Evolutionary conservation across 1,140 invertebrate genomes (phyloP), one percentile per base, ranked within the genome.

Genomic region (Pseudomyrmex flavicornis): DNA sequence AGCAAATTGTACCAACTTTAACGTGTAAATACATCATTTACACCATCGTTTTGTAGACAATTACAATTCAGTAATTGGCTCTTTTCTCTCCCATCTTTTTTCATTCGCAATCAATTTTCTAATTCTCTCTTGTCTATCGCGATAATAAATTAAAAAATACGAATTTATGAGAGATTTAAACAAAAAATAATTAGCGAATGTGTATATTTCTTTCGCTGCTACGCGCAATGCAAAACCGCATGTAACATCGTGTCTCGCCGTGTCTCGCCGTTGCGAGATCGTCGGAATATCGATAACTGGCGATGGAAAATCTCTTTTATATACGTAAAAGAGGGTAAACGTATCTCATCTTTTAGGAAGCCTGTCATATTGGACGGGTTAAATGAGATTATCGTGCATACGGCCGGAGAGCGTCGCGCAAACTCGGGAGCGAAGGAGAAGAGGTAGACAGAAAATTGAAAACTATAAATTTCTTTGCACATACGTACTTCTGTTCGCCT

Each of bases 371-470:
- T 46, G 48, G 20, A 15, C 22, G 13, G 22, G 46, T 65, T 68
- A 69, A 63, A 72, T 77, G 22, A 79, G 56, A 69, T 50, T 63
- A 44, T 46, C n/a, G 20, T 69, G 44, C 52, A 58, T 79, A 56
- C 22, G 48, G 15, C 26, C 52, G 69, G 44, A 22, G 10, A 22
- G 54, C 22, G n/a, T n/a, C 35, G 50, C 54, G 13, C 48, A 35
- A 54, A 13, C 9, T 12, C 35, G 35, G 7, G 35, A 35, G 35
- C 17, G 5, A 35, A 35, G 5, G 5, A 7, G 35, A 35, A 0
- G 35, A 2, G 73, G 73, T 80, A 85, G 72, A 84, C 50, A 59
- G 63, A 74, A 88, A 79, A 87, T 87, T 88, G 83, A 69, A 88
- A 88, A 85, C 72, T 73, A 82, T 85, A 88, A 85, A 88, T 88